Evolutionary conservation across 2,888 invertebrate genomes (phyloP).

Genomic region (Melanostoma scalare): DNA sequence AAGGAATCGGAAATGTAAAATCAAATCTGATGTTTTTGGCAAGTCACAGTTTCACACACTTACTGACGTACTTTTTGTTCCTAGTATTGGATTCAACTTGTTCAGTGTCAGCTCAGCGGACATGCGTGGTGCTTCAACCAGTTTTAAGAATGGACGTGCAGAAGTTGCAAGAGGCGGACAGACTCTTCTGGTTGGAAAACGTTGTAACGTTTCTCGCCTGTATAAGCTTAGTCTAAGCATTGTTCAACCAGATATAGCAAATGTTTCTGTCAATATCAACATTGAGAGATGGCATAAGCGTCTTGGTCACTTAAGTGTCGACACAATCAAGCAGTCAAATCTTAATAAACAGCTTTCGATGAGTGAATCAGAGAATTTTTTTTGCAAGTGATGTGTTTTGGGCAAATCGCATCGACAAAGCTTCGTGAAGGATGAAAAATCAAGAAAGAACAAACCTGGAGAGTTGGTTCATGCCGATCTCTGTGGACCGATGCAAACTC

Average conservation of each 20-base stretch:
- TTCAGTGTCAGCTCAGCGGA: not conserved
- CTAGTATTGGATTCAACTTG: slow-evolving; percentile 20
- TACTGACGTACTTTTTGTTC: slow-evolving; percentile 25
- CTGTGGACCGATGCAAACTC: slow-evolving; percentile 1
- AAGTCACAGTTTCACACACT: too few species aligned
- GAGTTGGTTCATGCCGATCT: not conserved
- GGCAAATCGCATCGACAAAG: not conserved
- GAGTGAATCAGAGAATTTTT: not conserved
- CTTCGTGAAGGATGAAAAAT: slow-evolving; percentile 1
- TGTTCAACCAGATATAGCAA: too few species aligned
- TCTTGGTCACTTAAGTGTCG: too few species aligned
- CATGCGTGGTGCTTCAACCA: slow-evolving; percentile 1
- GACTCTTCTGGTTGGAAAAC: slow-evolving; percentile 25
- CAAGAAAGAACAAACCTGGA: slow-evolving; percentile 11
- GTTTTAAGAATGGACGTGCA: slow-evolving; percentile 7
- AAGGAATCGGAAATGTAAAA: too few species aligned
- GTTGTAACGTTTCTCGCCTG: slow-evolving; percentile 8
- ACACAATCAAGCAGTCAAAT: too few species aligned
- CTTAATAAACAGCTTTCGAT: too few species aligned
- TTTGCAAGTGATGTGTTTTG: not conserved
- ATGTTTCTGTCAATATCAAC: not conserved
- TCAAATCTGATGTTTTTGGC: too few species aligned
- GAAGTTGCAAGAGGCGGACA: slow-evolving; percentile 17
- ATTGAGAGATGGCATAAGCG: too few species aligned
- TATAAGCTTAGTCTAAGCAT: slow-evolving; percentile 15